Percentiles rank a stretch among this genome's conserved stretches.
phyloP scores from a whole-genome alignment of 2,888 invertebrate species.

The Acanthosepion pharaonis region DNA sequence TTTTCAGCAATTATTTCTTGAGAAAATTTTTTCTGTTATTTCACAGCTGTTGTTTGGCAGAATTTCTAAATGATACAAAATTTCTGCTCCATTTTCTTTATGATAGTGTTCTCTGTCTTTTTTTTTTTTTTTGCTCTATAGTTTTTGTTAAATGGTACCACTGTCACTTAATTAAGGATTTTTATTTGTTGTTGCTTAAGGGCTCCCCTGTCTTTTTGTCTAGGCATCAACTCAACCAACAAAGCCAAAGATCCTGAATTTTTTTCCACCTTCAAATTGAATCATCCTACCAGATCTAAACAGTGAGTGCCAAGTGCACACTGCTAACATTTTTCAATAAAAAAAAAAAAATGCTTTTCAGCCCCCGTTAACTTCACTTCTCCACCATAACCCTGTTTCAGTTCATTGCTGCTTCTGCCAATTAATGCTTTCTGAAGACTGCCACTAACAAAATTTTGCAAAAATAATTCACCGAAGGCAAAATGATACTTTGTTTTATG shows the following conservation, averaged over 20 bases:
- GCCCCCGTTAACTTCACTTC: neutral
- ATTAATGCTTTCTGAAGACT: neutral
- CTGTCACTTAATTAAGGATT: neutral
- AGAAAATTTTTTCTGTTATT: no score
- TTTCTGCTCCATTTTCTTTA: neutral
- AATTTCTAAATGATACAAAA: no score
- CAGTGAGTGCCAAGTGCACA: constrained; percentile 35
- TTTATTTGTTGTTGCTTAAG: neutral
- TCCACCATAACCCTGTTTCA: no score
- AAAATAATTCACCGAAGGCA: no score
- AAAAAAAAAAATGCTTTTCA: neutral
- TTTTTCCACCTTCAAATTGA: constrained; percentile 38
- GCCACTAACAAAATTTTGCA: no score
- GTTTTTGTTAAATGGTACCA: neutral
- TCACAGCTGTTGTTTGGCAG: neutral
- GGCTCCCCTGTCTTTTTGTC: neutral
- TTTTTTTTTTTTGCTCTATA: neutral
- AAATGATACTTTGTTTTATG: no score
- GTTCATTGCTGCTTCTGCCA: neutral
- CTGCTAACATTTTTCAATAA: neutral
- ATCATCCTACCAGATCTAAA: neutral
- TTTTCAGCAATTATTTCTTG: no score
- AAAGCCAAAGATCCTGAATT: constrained; percentile 34
- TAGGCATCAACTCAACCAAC: neutral
- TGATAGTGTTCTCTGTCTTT: neutral